Percentiles rank a stretch among this genome's conserved stretches.
These are phyloP conservation scores for Lasioglossum marginatum DNA, from an alignment of 2,888 invertebrate genomes.

Conservation along the genomic window DNA sequence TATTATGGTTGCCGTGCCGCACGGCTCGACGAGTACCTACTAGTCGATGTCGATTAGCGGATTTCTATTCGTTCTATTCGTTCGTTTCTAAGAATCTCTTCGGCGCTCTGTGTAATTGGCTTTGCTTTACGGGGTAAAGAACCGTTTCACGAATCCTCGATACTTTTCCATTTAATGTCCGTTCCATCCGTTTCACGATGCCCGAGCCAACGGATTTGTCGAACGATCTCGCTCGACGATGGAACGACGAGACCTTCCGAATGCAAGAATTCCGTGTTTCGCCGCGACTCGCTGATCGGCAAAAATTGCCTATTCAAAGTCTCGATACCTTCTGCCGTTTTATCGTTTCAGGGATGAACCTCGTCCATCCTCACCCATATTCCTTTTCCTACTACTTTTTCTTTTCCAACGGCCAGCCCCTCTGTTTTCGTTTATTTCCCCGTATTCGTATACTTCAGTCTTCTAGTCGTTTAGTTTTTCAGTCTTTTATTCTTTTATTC, in stretches of 20 bases:
- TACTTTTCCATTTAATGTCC: not conserved
- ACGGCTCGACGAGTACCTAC: not conserved
- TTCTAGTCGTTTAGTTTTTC: not conserved
- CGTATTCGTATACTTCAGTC: not conserved
- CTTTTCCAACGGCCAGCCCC: slow-evolving; percentile 4
- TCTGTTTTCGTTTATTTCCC: slow-evolving; percentile 33
- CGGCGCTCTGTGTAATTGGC: slow-evolving; percentile 4
- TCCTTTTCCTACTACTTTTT: slow-evolving; percentile 15
- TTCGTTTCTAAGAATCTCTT: slow-evolving; percentile 1
- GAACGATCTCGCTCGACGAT: not conserved
- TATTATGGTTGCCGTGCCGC: not conserved
- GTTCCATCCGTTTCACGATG: not conserved
- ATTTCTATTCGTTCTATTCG: slow-evolving; percentile 10
- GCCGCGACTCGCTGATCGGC: not conserved
- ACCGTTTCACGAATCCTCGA: slow-evolving; percentile 12
- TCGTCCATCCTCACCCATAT: not conserved
- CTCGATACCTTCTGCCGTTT: not conserved
- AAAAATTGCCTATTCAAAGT: not conserved
- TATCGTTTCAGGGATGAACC: slow-evolving; percentile 2
- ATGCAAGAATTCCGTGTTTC: not conserved
- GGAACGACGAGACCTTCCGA: not conserved
- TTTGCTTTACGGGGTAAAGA: slow-evolving; percentile 19
- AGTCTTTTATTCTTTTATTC: slow-evolving; percentile 47
- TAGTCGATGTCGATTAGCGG: not conserved
- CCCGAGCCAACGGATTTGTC: not conserved